Evolutionary conservation across 2,888 invertebrate genomes (phyloP), one percentile per base, ranked within the genome.

Genomic region (Lycaena phlaeas): DNA sequence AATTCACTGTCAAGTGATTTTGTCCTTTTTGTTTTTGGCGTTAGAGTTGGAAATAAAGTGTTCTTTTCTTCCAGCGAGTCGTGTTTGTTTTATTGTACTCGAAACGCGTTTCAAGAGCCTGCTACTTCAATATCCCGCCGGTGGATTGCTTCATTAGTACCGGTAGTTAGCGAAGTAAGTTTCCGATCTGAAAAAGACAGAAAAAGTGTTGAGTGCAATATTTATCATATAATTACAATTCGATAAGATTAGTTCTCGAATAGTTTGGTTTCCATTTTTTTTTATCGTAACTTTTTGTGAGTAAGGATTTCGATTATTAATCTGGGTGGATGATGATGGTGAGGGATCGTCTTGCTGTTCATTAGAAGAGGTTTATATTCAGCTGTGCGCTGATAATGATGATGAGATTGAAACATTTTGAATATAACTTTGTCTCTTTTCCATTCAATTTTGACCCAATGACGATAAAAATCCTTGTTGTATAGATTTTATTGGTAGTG

Each of bases 141-240:
- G 69, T 58, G 75, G 78, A 82, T 79, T 79, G 79, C 75, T 78
- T 81, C 79, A 82, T 81, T 79, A 84, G 72, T 59, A 61, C 53
- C 66, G 64, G 61, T 67, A 73, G 76, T 72, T 75, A 67, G 61
- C 66, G 69, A 54, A 63, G 68, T 65, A 66, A 67, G 57, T 62
- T 67, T 69, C 63, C 68, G 60, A 70, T 63, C 75, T 76, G 75
- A 75, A 76, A 71, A 63, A 77, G 68, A 64, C 56, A 75, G 71
- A 71, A 26, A 39, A 15, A 5, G 12, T 11, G 27, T 44, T 40
- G 34, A 40, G n/a, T 29, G 40, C 38, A 15, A 34, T 28, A 15
- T 26, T 17, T 26, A 11, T 26, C 22, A 36, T 14, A 22, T 17
- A 22, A 22, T 29, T 4, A 9, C 9, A 5, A 25, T 17, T 14